These are phyloP conservation scores for Acronicta leporina DNA, from an alignment of 2,888 invertebrate genomes.

Conservation along the genomic window DNA sequence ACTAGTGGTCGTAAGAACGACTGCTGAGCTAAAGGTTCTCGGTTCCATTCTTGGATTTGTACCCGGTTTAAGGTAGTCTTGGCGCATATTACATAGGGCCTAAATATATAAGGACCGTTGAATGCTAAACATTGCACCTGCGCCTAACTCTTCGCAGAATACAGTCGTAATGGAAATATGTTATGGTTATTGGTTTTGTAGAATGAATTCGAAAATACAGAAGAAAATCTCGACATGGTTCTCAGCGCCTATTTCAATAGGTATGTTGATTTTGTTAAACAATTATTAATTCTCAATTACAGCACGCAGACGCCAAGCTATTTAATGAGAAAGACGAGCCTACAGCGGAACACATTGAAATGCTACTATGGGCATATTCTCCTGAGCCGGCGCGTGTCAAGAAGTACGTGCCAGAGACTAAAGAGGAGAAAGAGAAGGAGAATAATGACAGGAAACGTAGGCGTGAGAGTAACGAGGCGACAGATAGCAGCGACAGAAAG, in stretches of 20 bases:
- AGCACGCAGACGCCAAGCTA: slow-evolving; percentile 90
- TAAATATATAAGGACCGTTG: not conserved
- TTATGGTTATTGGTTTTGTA: no score
- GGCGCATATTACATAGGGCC: not conserved
- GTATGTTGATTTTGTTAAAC: not conserved
- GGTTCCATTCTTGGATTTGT: not conserved
- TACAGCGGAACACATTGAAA: slow-evolving; percentile 90
- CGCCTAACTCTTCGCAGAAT: not conserved
- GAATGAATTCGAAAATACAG: no score
- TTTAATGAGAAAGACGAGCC: slow-evolving; percentile 91
- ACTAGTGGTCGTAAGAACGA: not conserved
- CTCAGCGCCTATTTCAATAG: not conserved
- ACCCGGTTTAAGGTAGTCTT: not conserved
- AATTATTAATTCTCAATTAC: not conserved
- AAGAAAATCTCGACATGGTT: no score
- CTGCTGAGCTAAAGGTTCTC: not conserved
- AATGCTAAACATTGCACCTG: not conserved
- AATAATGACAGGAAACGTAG: slow-evolving; percentile 66
- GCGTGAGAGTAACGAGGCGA: slow-evolving; percentile 67
- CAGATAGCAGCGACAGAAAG: slow-evolving; percentile 61
- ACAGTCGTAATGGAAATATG: not conserved
- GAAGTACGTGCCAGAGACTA: slow-evolving; percentile 77
- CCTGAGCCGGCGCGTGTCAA: slow-evolving; percentile 92
- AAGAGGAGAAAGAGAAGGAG: slow-evolving; percentile 56
- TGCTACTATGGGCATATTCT: slow-evolving; percentile 94